These are phyloP conservation scores for Agrotis clavis DNA, from an alignment of 2,888 invertebrate genomes.

Conservation along the genomic window DNA sequence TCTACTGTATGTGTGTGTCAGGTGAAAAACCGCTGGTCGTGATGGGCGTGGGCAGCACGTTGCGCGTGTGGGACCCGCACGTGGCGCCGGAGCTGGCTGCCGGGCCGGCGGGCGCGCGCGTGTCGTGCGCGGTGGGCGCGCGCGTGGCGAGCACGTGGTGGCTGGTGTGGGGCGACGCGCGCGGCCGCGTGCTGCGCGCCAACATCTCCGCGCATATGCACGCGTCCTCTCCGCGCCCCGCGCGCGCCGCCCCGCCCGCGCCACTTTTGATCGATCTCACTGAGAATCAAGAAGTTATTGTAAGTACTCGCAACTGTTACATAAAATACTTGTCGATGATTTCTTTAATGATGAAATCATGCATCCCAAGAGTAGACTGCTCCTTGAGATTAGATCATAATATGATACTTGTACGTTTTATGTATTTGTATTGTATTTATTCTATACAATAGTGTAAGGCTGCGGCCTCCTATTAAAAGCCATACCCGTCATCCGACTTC, in stretches of 20 bases:
- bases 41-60: slow-evolving; percentile 92
- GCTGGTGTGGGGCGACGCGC: slow-evolving; percentile 83
- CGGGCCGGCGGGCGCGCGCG: slow-evolving; percentile 21
- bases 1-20: slow-evolving; percentile 47
- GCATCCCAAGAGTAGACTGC: no score
- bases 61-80: slow-evolving; percentile 92
- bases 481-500: no score
- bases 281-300: slow-evolving; percentile 13
- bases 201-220: slow-evolving; percentile 51
- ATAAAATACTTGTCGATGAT: no score
- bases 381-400: no score
- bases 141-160: slow-evolving; percentile 76
- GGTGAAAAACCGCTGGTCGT: slow-evolving; percentile 92
- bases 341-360: no score
- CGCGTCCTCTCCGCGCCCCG: slow-evolving; percentile 17
- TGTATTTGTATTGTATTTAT: no score
- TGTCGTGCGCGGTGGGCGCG: slow-evolving; percentile 75
- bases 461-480: no score
- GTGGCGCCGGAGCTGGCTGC: slow-evolving; percentile 91
- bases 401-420: no score
- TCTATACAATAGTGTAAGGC: no score
- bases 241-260: slow-evolving; percentile 33
- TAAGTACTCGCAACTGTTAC: not conserved
- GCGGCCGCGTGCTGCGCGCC: slow-evolving; percentile 71
- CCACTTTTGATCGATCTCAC: slow-evolving; percentile 8